phyloP scores from a whole-genome alignment of 2,113 vertebrate genomes.

The Conger conger region DNA sequence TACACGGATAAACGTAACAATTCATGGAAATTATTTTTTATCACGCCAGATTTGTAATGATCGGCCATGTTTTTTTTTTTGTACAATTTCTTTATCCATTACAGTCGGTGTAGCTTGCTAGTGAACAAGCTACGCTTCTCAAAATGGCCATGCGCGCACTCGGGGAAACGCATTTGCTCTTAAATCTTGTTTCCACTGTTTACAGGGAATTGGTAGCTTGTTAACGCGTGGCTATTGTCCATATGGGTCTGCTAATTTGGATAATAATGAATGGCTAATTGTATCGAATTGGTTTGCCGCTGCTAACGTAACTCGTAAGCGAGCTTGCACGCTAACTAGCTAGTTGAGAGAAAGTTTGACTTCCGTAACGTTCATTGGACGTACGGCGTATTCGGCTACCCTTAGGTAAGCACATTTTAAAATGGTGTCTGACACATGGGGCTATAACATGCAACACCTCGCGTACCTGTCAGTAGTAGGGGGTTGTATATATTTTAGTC shows the following conservation, averaged over 20 bases:
- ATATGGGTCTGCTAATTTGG: not conserved
- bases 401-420: not conserved
- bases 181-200: not conserved
- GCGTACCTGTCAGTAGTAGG: not conserved
- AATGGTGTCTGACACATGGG: not conserved
- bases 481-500: not conserved
- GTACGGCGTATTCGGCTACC: not conserved
- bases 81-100: not conserved
- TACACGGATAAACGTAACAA: not conserved
- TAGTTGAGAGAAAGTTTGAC: not conserved
- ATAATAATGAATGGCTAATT: not conserved
- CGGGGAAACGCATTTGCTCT: not conserved
- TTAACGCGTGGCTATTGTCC: not conserved
- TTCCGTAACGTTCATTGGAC: not conserved
- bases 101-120: conserved; percentile 36
- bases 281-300: not conserved
- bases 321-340: not conserved
- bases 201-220: not conserved
- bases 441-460: too few relatives aligned
- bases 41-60: conserved; percentile 16
- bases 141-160: conserved; percentile 55
- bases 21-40: not conserved
- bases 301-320: not conserved
- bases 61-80: conserved; percentile 58
- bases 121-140: conserved; percentile 10